Evolutionary conservation across 2,113 vertebrate genomes (phyloP), one percentile per base, ranked within the genome.

Genomic region (Ophthalmolycus amberensis): DNA sequence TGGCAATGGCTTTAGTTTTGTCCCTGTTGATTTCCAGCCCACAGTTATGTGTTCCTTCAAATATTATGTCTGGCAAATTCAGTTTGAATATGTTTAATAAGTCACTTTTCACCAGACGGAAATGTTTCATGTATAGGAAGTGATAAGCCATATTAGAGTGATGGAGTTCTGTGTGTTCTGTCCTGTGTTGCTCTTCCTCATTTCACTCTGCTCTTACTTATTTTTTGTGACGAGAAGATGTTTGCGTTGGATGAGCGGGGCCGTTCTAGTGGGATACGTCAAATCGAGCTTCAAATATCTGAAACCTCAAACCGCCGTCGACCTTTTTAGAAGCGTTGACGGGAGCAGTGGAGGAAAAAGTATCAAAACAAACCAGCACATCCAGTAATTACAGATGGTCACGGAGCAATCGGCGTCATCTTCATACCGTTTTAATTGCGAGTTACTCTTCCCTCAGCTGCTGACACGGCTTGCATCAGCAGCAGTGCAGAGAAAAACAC

Each of bases 81-180:
- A 62, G 25, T 67, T 77, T 20, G 22, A 46, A 58, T 38, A 15
- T 37, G 5, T 44, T 52, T 42, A 60, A 25, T 2, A 6, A 0
- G 70, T 38, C 25, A 6, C 11, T 84, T 76, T 29, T 75, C 37
- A 54, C n/a, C 18, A 32, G 42, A 79, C 75, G 56, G 71, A 77
- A 63, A 66, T 6, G 38, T 71, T 38, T 46, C 40, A 9, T 48
- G 25, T 76, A 71, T 9, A 52, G 74, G 66, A 85, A 77, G 68
- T 77, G 59, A 87, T 79, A 84, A 88, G 89, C 87, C 87, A 85
- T 89, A 87, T 81, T 52, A 50, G 83, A 69, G 69, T 56, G 64
- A 66, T 72, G 54, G 75, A 69, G 29, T 37, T 84, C 46, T 76
- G 14, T 54, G 32, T 80, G 77, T 65, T 68, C 32, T 82, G 1